Conservation (phyloP, 1,140 invertebrate species). For the Penaeus indicus region DNA sequence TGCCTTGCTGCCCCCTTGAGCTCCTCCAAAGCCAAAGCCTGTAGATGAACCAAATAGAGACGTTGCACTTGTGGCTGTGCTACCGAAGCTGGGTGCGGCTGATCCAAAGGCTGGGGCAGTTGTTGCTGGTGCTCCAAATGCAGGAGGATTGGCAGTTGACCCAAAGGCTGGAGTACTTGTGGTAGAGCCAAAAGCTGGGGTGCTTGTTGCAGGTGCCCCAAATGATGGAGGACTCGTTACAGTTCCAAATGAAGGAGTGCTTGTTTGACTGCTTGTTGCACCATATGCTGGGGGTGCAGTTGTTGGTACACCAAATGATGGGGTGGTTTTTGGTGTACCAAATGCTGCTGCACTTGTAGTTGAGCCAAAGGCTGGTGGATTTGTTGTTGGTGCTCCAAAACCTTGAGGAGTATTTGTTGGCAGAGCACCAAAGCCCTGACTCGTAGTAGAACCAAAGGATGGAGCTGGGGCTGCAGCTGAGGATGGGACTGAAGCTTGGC, state of each 20-base stretch:
- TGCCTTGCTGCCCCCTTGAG: too few species aligned
- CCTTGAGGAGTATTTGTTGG: neutral
- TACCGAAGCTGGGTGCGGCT: neutral
- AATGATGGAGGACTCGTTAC: too few species aligned
- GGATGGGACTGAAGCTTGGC: too few species aligned
- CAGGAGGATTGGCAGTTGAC: too few species aligned
- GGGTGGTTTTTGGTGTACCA: neutral
- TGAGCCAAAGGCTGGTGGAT: neutral
- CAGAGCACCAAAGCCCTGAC: neutral
- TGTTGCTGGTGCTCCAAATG: neutral
- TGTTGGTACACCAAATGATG: neutral
- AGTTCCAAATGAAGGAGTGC: too few species aligned
- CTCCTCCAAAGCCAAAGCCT: neutral
- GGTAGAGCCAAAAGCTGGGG: too few species aligned
- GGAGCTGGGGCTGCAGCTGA: neutral
- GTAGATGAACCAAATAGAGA: neutral
- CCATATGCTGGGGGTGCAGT: too few species aligned
- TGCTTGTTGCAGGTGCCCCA: too few species aligned
- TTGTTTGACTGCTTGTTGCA: too few species aligned
- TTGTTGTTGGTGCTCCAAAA: constrained; percentile 4
- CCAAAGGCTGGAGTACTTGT: too few species aligned
- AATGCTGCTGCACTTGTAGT: neutral
- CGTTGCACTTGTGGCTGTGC: neutral
- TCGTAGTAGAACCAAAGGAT: neutral
- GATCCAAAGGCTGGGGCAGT: neutral